phyloP scores from a whole-genome alignment of 2,797 vertebrate genomes.

The Melanotaenia maccullochi region DNA sequence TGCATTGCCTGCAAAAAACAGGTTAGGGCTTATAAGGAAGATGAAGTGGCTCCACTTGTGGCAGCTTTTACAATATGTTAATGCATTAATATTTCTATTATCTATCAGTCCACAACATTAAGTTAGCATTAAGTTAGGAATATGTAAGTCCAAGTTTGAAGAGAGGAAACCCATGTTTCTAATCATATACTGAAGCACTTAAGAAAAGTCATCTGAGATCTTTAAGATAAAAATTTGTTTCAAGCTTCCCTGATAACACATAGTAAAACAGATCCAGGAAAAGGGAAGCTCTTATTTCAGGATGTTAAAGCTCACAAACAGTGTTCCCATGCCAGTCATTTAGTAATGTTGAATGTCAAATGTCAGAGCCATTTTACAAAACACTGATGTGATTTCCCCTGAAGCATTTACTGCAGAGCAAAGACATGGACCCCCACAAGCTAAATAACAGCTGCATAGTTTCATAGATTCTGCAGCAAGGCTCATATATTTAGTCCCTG shows the following conservation, averaged over 20 bases:
- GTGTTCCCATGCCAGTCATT: slow-evolving; percentile 57
- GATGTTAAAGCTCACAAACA: slow-evolving; percentile 38
- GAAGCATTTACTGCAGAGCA: slow-evolving; percentile 10
- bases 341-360: slow-evolving; percentile 51
- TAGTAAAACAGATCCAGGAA: slow-evolving; percentile 24
- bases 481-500: slow-evolving; percentile 7
- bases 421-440: not conserved
- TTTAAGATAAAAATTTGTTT: slow-evolving; percentile 46
- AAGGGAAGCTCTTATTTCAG: slow-evolving; percentile 22
- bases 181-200: slow-evolving; percentile 14
- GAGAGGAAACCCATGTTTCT: slow-evolving; percentile 11
- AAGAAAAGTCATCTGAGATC: slow-evolving; percentile 38
- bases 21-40: slow-evolving; percentile 2
- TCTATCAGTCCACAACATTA: not conserved
- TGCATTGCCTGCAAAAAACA: slow-evolving; percentile 25
- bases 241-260: slow-evolving; percentile 22
- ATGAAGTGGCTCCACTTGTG: slow-evolving; percentile 14
- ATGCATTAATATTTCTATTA: slow-evolving; percentile 11
- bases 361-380: slow-evolving; percentile 39
- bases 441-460: not conserved
- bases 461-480: slow-evolving; percentile 10
- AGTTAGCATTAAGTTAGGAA: slow-evolving; percentile 3
- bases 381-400: slow-evolving; percentile 27
- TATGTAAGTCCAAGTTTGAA: slow-evolving; percentile 6
- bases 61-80: not conserved